These are phyloP conservation scores for Actenoides lindsayi DNA, from an alignment of 2,113 vertebrate genomes.

Conservation along the genomic window DNA sequence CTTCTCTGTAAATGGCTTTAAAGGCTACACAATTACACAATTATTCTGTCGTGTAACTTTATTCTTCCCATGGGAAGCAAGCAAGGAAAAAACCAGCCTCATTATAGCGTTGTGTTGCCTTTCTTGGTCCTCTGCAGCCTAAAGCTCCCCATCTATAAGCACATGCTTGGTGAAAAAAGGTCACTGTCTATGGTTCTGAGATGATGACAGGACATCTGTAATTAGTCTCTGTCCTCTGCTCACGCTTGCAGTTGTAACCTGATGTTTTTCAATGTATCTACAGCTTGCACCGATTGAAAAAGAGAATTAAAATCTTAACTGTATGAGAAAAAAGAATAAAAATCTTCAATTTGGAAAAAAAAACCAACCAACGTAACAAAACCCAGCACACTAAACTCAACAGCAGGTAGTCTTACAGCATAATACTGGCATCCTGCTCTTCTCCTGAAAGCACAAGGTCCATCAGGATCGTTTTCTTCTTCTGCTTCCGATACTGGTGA, in stretches of 20 bases:
- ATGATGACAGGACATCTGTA: neutral
- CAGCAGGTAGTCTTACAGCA: conserved; percentile 77
- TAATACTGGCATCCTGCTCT: conserved; percentile 92
- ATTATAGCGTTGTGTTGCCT: accelerated
- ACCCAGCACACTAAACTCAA: neutral
- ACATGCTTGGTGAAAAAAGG: neutral
- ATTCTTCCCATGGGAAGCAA: neutral
- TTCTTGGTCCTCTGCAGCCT: neutral
- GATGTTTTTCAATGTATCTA: neutral
- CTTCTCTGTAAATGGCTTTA: neutral
- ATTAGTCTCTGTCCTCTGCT: neutral
- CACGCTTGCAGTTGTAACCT: neutral
- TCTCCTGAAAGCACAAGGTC: conserved; percentile 89
- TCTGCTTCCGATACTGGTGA: conserved; percentile 88
- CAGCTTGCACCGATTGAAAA: neutral
- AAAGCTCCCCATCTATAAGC: neutral
- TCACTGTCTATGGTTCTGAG: neutral
- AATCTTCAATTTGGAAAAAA: neutral
- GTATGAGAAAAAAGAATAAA: neutral
- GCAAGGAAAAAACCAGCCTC: neutral
- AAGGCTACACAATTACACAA: neutral
- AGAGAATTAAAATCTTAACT: neutral
- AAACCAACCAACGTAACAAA: neutral
- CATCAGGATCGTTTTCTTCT: conserved; percentile 91
- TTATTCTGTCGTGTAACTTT: neutral